Evolutionary conservation across 92 coral and sea anemone genomes (phyloP), one percentile per base, ranked within the genome.

Genomic region (Palythoa grandiflora): DNA sequence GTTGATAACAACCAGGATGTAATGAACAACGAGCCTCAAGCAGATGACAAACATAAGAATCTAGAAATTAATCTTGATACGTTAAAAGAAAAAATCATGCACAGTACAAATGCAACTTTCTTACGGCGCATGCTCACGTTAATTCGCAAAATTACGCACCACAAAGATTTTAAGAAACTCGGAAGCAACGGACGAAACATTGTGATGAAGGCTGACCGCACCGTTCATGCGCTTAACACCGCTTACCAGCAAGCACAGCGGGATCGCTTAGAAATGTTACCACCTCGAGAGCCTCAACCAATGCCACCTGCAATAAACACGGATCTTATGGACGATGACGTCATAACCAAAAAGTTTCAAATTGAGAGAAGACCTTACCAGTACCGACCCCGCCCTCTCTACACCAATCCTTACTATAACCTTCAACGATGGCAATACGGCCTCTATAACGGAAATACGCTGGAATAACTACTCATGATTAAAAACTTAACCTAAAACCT

Each of bases 71-170:
- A 95, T 83, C 93, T 95, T 15, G 98, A 91, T n/a, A 89, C 88
- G 17, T 83, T 95, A 66, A 95, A 90, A 75, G 80, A 95, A 73
- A 93, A 90, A 75, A 95, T 95, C 15, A 75, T 94, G 80, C 96
- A 94, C 91, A 93, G 92, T 28, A 95, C 91, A 61, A 91, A 95
- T 70, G 87, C 96, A 35, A 93, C 94, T 6, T 95, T 91, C 87
- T 84, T 95, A 37, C 86, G 92, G 75, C 93, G 96, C 73, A 95
- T 95, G 98, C 93, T 95, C 52, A 52, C 93, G 28, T 89, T 95
- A 5, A 95, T 95, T 79, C 93, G 88, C 55, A 93, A 95, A 83
- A 95, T 95, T 39, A 95, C 98, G 5, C 98, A 95, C 38, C 98
- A 95, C 83, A 93, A 93, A 86, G 98, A 95, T 54, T 95, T 91